Conservation (phyloP, 1,140 invertebrate genomes). For the Psilanteris sp. region DNA sequence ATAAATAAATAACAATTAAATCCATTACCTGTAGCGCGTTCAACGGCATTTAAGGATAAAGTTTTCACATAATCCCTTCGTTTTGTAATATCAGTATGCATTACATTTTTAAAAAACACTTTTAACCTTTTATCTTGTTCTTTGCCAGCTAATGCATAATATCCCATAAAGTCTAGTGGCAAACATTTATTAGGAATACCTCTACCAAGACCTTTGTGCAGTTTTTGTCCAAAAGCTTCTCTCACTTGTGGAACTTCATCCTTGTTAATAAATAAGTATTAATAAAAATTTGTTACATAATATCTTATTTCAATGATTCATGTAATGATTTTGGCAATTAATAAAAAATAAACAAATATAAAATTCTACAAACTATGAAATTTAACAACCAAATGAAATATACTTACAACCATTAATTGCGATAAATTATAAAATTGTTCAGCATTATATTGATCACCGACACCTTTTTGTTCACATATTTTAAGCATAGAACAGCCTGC, state of each 20-base stretch:
- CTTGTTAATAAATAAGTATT: conserved; percentile 79
- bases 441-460: conserved; percentile 94
- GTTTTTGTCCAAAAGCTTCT: conserved; percentile 92
- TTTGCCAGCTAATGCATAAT: conserved; percentile 92
- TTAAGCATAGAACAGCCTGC: conserved; percentile 97
- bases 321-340: too few species aligned
- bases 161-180: conserved; percentile 97
- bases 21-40: conserved; percentile 76
- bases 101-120: conserved; percentile 85
- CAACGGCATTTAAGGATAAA: conserved; percentile 82
- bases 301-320: too few species aligned
- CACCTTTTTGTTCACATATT: conserved; percentile 96
- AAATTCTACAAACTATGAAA: too few species aligned
- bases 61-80: conserved; percentile 95
- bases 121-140: conserved; percentile 90
- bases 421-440: conserved; percentile 97
- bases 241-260: conserved; percentile 94
- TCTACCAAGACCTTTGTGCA: conserved; percentile 92
- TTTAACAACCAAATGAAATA: too few species aligned
- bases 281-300: too few species aligned
- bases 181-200: conserved; percentile 93
- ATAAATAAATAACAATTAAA: conserved; percentile 4
- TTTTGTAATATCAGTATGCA: conserved; percentile 92
- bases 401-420: conserved; percentile 90
- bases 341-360: conserved; percentile 13